phyloP scores from a whole-genome alignment of 2,113 vertebrate species.

The Columba janthina region DNA sequence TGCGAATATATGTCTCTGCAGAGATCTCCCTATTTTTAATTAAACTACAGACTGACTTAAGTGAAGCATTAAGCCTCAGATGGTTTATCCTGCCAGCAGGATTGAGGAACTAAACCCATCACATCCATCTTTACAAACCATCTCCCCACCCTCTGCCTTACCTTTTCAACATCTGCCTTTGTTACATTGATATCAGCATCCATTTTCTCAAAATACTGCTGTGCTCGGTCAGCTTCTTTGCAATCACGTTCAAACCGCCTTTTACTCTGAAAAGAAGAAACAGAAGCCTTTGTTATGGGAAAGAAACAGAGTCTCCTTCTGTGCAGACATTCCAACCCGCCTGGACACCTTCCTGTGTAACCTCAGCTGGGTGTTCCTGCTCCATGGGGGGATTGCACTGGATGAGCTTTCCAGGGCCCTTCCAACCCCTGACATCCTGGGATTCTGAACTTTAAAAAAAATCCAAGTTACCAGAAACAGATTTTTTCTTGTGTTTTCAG shows the following conservation, averaged over 20 bases:
- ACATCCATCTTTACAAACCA: not conserved
- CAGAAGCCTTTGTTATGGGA: not conserved
- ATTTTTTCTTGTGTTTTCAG: not conserved
- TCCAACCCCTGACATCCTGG: no score
- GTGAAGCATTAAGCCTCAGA: not conserved
- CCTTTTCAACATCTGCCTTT: slow-evolving; percentile 98
- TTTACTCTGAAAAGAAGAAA: slow-evolving; percentile 81
- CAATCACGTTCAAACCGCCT: slow-evolving; percentile 92
- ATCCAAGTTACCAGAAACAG: not conserved
- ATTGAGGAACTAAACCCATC: not conserved
- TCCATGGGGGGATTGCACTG: no score
- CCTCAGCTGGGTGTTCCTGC: no score
- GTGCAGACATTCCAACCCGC: no score
- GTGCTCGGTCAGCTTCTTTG: slow-evolving; percentile 93
- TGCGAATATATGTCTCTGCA: not conserved
- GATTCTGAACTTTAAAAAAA: not conserved
- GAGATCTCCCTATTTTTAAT: not conserved
- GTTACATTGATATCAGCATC: slow-evolving; percentile 98
- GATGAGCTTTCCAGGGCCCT: no score
- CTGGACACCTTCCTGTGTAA: no score
- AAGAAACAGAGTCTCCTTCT: not conserved
- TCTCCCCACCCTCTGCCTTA: slow-evolving; percentile 36
- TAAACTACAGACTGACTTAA: not conserved
- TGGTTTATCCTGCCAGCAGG: not conserved
- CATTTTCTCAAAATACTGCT: slow-evolving; percentile 98